Evolutionary conservation across 2,113 vertebrate species (phyloP).

Genomic region (Cryptotis parvus): DNA sequence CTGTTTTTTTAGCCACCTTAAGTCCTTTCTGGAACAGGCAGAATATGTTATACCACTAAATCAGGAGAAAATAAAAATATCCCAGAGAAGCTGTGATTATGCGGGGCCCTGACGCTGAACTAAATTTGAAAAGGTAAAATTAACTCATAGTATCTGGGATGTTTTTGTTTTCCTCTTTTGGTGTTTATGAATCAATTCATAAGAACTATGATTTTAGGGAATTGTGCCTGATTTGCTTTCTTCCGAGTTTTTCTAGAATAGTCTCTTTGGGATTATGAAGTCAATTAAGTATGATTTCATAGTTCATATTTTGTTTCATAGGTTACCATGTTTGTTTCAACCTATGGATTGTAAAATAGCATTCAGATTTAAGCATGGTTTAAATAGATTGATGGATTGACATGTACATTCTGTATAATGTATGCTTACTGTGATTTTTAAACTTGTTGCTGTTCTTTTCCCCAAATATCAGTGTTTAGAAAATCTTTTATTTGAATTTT

Average conservation of each 20-base stretch:
- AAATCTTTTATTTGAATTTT: constrained; percentile 61
- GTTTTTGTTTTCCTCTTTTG: constrained; percentile 36
- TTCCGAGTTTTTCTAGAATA: constrained; percentile 8
- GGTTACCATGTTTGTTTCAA: constrained; percentile 29
- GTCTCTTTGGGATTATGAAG: constrained; percentile 12
- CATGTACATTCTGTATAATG: constrained; percentile 16
- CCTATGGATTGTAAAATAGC: constrained; percentile 16
- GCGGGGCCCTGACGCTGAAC: not conserved
- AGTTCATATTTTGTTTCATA: constrained; percentile 39
- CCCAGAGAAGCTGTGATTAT: constrained; percentile 7
- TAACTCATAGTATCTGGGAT: not conserved
- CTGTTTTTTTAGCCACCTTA: constrained; percentile 24
- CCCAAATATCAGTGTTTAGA: constrained; percentile 35
- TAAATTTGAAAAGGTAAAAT: not conserved
- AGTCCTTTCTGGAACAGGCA: constrained; percentile 12
- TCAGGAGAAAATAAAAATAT: constrained; percentile 45
- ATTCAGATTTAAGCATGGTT: constrained; percentile 49
- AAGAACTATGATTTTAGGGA: constrained; percentile 35
- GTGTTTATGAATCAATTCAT: constrained; percentile 21
- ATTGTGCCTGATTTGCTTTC: constrained; percentile 37
- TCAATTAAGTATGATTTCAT: constrained; percentile 14
- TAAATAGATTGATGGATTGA: constrained; percentile 1
- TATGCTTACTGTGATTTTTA: constrained; percentile 46
- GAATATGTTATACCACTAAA: constrained; percentile 2
- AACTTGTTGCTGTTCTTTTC: constrained; percentile 30